Conservation (phyloP, 2,113 vertebrate genomes). For the Sisor rabdophorus region DNA sequence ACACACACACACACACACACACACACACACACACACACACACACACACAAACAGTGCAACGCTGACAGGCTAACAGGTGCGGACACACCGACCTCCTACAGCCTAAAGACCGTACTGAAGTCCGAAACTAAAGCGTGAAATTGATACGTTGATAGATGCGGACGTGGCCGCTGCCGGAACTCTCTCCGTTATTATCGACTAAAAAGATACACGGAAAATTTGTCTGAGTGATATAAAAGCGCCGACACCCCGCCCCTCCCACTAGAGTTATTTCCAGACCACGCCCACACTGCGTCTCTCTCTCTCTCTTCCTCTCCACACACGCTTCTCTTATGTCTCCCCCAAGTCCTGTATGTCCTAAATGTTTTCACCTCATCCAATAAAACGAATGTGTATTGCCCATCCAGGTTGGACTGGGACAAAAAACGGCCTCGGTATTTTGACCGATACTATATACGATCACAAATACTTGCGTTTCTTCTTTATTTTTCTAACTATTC, state of each 20-base stretch:
- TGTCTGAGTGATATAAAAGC: constrained; percentile 51
- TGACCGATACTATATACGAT: too few relatives aligned
- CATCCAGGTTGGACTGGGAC: neutral
- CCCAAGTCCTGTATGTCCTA: neutral
- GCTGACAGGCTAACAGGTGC: constrained; percentile 50
- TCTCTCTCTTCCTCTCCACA: constrained; percentile 51
- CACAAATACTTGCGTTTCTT: too few relatives aligned
- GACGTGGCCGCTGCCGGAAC: neutral
- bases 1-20: neutral
- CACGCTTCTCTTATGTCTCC: constrained; percentile 28
- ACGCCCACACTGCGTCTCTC: constrained; percentile 79
- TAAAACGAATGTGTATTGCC: neutral
- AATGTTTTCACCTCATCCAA: constrained; percentile 1
- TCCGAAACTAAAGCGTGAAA: neutral
- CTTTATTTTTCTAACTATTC: too few relatives aligned
- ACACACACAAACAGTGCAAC: constrained; percentile 54
- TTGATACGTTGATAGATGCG: neutral
- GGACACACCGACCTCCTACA: constrained; percentile 17
- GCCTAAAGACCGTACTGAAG: neutral
- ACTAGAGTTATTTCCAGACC: constrained; percentile 65
- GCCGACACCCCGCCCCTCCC: constrained; percentile 66
- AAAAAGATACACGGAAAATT: constrained; percentile 40
- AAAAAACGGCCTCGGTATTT: too few relatives aligned
- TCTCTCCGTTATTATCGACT: constrained; percentile 60
- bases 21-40: constrained; percentile 30